These are phyloP conservation scores for Eupithecia exiguata DNA, from an alignment of 2,888 invertebrate genomes.

Conservation along the genomic window DNA sequence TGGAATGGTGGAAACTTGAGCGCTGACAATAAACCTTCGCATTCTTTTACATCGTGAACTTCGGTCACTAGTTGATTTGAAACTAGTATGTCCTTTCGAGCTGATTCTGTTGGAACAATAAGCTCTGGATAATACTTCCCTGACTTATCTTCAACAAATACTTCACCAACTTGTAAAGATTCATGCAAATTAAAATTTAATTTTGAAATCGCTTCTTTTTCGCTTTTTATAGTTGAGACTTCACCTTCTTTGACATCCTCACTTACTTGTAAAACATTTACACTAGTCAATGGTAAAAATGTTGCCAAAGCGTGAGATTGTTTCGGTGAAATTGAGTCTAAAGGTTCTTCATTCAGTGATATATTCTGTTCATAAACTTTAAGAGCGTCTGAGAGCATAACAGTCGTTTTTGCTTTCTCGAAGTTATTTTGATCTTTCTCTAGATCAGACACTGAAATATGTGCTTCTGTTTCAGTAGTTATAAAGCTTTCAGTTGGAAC, in stretches of 20 bases:
- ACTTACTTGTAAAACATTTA: constrained; percentile 86
- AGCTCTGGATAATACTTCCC: constrained; percentile 91
- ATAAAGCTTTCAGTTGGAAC: constrained; percentile 74
- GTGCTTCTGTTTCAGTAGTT: constrained; percentile 82
- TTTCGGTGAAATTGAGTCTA: constrained; percentile 77
- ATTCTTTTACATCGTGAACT: constrained; percentile 87
- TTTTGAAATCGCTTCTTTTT: constrained; percentile 82
- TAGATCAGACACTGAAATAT: constrained; percentile 76
- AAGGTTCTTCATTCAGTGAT: constrained; percentile 85
- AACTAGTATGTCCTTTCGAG: constrained; percentile 85
- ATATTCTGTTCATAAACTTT: constrained; percentile 85
- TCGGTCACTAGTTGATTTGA: constrained; percentile 87
- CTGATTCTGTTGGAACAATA: constrained; percentile 91
- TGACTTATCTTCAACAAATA: constrained; percentile 87
- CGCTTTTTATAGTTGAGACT: constrained; percentile 73
- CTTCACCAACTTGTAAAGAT: constrained; percentile 87
- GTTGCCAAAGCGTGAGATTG: constrained; percentile 82
- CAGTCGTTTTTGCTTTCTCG: constrained; percentile 82
- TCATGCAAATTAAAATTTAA: constrained; percentile 86
- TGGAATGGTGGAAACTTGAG: constrained; percentile 85
- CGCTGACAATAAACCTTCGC: constrained; percentile 85
- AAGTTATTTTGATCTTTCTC: constrained; percentile 60
- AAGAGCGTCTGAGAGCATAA: constrained; percentile 86
- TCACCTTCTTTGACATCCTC: constrained; percentile 85
- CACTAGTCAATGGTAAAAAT: constrained; percentile 85